phyloP scores from a whole-genome alignment of 2,113 vertebrate genomes.

The Oceanites oceanicus region DNA sequence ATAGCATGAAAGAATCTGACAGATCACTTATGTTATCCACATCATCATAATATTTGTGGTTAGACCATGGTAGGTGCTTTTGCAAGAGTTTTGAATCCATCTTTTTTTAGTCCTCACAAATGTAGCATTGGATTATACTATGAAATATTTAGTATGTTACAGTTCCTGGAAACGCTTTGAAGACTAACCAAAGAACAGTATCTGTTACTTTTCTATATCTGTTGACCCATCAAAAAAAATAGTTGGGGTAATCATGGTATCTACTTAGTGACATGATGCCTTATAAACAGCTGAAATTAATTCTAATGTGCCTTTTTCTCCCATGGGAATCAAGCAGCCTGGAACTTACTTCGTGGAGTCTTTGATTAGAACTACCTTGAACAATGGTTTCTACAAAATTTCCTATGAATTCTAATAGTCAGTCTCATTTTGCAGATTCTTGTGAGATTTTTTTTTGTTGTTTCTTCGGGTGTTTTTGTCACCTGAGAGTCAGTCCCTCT shows the following conservation, averaged over 20 bases:
- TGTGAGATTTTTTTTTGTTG: neutral
- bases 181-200: neutral
- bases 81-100: neutral
- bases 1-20: neutral
- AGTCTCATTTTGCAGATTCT: neutral
- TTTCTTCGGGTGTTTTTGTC: neutral
- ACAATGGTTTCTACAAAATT: neutral
- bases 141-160: neutral
- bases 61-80: neutral
- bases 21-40: accelerated
- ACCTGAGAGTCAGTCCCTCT: neutral
- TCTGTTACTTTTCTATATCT: neutral
- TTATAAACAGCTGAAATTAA: neutral
- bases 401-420: neutral
- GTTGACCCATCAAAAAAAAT: neutral
- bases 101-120: neutral
- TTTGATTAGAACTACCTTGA: neutral
- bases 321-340: neutral
- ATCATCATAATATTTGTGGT: neutral
- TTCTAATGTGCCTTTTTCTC: neutral
- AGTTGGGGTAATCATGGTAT: neutral
- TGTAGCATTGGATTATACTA: neutral
- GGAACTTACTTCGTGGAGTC: neutral
- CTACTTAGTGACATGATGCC: neutral
- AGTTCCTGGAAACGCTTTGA: neutral